Evolutionary conservation across 2,888 invertebrate species (phyloP).

Genomic region (Pollenia griseotomentosa): DNA sequence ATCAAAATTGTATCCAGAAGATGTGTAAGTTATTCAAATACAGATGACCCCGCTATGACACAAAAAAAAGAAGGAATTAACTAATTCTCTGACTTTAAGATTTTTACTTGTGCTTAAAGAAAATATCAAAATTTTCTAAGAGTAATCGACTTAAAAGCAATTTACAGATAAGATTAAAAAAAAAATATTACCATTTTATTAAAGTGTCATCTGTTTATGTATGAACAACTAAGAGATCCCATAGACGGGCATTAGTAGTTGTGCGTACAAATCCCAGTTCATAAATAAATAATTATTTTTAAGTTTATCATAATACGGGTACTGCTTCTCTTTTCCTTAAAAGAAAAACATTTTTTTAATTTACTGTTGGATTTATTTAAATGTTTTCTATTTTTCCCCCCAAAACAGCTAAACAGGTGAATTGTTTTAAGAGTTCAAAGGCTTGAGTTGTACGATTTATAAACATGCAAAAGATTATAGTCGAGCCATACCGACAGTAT

Average conservation of each 20-base stretch:
- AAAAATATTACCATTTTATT: too few species aligned
- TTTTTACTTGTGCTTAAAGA: too few species aligned
- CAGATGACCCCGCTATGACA: neutral
- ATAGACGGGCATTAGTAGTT: neutral
- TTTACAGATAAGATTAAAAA: too few species aligned
- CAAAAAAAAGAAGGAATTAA: too few species aligned
- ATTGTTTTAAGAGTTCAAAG: slow-evolving; percentile 35
- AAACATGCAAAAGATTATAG: neutral
- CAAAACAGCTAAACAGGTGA: slow-evolving; percentile 26
- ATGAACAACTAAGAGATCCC: too few species aligned
- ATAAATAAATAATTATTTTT: slow-evolving; percentile 14
- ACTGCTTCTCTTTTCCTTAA: neutral
- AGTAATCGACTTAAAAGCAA: too few species aligned
- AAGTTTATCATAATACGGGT: neutral
- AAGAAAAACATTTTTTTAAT: neutral
- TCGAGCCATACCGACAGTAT: too few species aligned
- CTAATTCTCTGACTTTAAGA: too few species aligned
- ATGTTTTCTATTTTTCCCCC: neutral
- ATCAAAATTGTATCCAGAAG: slow-evolving; percentile 21
- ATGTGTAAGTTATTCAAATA: neutral
- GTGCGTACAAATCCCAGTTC: slow-evolving; percentile 5
- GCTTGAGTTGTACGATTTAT: slow-evolving; percentile 22
- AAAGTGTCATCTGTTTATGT: neutral
- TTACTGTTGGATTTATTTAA: slow-evolving; percentile 27
- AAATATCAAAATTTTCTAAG: too few species aligned